Evolutionary conservation across 2,797 vertebrate species (phyloP), one percentile per base, ranked within the genome.

Genomic region (Onychomys arenicola): DNA sequence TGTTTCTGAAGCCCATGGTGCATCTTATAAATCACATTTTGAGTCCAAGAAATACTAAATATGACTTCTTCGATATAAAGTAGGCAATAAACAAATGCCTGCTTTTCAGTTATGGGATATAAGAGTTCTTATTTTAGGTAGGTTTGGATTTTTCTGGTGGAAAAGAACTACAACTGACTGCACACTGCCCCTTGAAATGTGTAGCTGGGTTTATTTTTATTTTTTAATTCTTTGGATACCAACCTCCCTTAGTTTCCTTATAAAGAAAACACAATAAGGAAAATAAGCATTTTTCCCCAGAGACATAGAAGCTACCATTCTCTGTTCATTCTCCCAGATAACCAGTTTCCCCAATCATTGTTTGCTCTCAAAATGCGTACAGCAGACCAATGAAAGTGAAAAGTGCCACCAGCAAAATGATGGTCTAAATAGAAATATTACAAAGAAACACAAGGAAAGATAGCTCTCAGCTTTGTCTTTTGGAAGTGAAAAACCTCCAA

Each of bases 201-300:
- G 80, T 14, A 85, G 21, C n/a, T 86, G 46, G 67, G 21, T 83
- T 90, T 73, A 69, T 40, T 43, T n/a, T 57, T 88, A 40, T 93
- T 91, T 82, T 52, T 75, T 55, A 63, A 59, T 94, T 89, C 61
- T 95, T 94, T 87, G 6, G 52, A 34, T 49, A 55, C 7, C 3
- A 73, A 4, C 4, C 2, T 21, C 7, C 77, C 5, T 93, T 92
- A 55, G 63, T 52, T 57, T 77, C 55, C 46, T 92, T 83, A 52
- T 1, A 73, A 46, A 88, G 89, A 55, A 77, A 93, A 90, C 27
- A 46, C 23, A 59, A 9, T n/a, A 37, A 34, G 27, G n/a, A 77
- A 96, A 96, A 87, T 10, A 78, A 92, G 25, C 46, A 88, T 93
- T 67, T 67, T 92, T 91, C 32, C 61, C 57, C 10, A 80, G 43